phyloP scores from a whole-genome alignment of 23 tunicate genomes.

The Aplidium turbinatum region DNA sequence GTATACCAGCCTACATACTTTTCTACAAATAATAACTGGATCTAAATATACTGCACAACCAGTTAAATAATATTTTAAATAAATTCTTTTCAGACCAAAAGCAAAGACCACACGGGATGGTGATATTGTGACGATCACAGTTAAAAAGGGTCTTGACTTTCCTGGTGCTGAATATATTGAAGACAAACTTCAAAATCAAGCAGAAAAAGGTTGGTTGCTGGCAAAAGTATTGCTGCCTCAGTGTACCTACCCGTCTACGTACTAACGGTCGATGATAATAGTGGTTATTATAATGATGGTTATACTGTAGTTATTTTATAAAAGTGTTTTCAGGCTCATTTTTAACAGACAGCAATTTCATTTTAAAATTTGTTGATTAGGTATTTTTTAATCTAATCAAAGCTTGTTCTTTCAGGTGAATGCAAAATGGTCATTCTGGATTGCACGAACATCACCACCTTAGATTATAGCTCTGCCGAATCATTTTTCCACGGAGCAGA shows the following conservation, averaged over 20 bases:
- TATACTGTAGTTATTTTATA: too few relatives aligned
- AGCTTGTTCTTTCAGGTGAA: slow-evolving; percentile 27
- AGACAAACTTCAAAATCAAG: slow-evolving; percentile 46
- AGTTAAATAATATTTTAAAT: too few relatives aligned
- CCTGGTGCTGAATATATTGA: slow-evolving; percentile 79
- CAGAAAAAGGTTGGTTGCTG: slow-evolving; percentile 63
- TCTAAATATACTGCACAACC: too few relatives aligned
- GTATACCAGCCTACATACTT: neutral
- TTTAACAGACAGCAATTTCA: neutral
- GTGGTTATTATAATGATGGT: too few relatives aligned
- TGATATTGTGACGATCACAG: slow-evolving; percentile 8
- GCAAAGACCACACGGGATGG: slow-evolving; percentile 26
- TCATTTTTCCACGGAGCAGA: slow-evolving; percentile 64
- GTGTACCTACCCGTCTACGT: too few relatives aligned
- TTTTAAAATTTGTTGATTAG: neutral
- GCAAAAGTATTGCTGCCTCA: too few relatives aligned
- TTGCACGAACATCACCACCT: slow-evolving; percentile 30
- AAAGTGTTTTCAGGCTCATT: neutral
- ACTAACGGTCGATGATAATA: too few relatives aligned
- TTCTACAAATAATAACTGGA: neutral
- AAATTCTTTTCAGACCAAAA: slow-evolving; percentile 45
- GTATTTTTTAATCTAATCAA: neutral
- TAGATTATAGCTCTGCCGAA: slow-evolving; percentile 77
- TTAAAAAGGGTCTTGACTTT: slow-evolving; percentile 64
- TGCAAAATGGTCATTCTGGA: slow-evolving; percentile 51